Conservation (phyloP, 2,113 vertebrate genomes). For the Equus przewalskii region DNA sequence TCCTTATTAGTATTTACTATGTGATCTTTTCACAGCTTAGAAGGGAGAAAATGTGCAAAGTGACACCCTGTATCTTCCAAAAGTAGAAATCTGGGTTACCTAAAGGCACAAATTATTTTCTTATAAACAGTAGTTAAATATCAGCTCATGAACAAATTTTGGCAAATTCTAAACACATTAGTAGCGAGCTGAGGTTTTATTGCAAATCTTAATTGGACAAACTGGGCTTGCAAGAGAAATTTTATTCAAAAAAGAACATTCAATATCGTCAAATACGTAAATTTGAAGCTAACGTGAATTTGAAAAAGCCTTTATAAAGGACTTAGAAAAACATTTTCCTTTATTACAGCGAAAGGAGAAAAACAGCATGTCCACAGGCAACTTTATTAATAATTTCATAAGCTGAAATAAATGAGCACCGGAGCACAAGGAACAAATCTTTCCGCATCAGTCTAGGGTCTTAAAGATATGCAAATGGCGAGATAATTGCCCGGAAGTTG, state of each 20-base stretch:
- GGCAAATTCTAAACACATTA: neutral
- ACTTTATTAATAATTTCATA: neutral
- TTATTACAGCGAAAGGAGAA: neutral
- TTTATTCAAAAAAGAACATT: neutral
- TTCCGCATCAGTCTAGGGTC: neutral
- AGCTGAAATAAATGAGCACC: neutral
- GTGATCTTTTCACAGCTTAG: neutral
- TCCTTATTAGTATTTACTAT: neutral
- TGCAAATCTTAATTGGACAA: neutral
- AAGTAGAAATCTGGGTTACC: neutral
- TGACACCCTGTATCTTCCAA: neutral
- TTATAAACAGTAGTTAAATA: neutral
- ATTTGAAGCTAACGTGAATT: neutral
- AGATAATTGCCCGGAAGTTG: neutral
- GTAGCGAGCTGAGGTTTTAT: neutral
- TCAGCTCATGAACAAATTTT: neutral
- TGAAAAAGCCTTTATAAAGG: neutral
- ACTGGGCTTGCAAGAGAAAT: neutral
- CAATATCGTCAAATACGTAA: neutral
- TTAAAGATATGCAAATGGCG: neutral
- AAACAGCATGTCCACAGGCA: neutral
- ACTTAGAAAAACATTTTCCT: neutral
- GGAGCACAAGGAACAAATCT: neutral
- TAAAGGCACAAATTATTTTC: neutral
- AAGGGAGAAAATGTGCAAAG: neutral